phyloP scores from a whole-genome alignment of 2,113 vertebrate species.

The Lepus americanus region DNA sequence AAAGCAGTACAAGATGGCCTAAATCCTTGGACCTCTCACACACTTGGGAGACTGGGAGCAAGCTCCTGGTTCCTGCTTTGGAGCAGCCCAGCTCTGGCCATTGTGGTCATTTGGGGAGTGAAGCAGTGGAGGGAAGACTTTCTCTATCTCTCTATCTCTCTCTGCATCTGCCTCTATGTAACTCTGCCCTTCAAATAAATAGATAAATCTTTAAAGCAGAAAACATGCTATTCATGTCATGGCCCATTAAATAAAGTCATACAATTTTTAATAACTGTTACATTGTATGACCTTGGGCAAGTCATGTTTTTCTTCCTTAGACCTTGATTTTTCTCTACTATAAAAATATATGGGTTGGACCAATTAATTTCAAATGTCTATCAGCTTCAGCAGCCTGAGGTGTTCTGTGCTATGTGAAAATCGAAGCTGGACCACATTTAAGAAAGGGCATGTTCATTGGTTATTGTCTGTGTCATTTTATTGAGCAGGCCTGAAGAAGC shows the following conservation, averaged over 20 bases:
- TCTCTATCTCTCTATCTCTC: too few species aligned
- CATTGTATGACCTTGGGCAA: neutral
- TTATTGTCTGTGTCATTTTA: neutral
- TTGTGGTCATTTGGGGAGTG: too few species aligned
- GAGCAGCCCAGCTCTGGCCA: too few species aligned
- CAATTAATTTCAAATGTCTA: slow-evolving; percentile 28
- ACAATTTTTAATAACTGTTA: neutral
- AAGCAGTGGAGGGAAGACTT: too few species aligned
- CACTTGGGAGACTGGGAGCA: too few species aligned
- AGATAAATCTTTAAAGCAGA: neutral
- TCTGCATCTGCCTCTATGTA: too few species aligned
- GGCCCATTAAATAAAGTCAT: neutral
- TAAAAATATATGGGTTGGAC: neutral
- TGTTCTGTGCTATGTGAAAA: slow-evolving; percentile 10
- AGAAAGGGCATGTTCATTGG: neutral
- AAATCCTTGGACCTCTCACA: too few species aligned
- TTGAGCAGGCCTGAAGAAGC: neutral
- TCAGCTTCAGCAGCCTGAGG: neutral
- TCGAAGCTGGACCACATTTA: neutral
- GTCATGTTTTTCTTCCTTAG: slow-evolving; percentile 1
- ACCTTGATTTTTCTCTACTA: slow-evolving; percentile 17
- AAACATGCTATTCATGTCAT: neutral
- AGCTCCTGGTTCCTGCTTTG: too few species aligned
- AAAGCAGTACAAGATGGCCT: too few species aligned
- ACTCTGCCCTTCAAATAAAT: too few species aligned